Base-by-base conservation (phyloP, 2,797 vertebrate genomes). In the Enteromius trimaculatus region DNA sequence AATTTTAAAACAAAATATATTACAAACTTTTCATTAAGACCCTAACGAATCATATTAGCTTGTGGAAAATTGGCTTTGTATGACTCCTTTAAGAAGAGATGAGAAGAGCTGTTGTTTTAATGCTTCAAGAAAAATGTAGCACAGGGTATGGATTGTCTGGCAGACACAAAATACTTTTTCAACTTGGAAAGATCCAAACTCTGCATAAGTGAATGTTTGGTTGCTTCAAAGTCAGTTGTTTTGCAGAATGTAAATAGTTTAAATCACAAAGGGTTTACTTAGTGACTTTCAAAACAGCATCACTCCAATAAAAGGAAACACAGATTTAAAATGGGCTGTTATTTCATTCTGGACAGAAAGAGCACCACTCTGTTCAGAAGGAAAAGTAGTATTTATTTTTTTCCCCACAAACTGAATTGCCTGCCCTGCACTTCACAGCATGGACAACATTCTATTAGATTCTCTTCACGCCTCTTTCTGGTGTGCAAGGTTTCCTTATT, bases 321-420 rank as follows among this genome's bases (percentile, higher is more conserved):
- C 4, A 3, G 3, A 29, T 75, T n/a, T 14, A 3, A 1, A 2
- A 49, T 26, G 6, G 16, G 29, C 47, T n/a, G 26, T 53, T 51
- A 5, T 29, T 71, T 29, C 23, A 58, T 21, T 23, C 6, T 58
- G 21, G 51, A 66, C 29, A 44, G 39, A 70, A 4, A 23, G 13
- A 62, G 13, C 58, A 69, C 19, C 68, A 26, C 10, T 70, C 4
- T 44, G 11, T 10, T 23, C 39, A 44, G n/a, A 42, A 42, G 16
- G 23, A 77, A 47, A 29, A 77, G n/a, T 19, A 42, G 26, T 39
- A 39, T 39, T 39, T 39, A 1, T 37, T 17, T 62, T 77, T 42
- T 77, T 42, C 62, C 42, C 62, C 37, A 42, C 55, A 77, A 26
- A 29, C 6, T 21, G 37, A 62, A 77, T 77, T 60, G 42, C n/a